Conservation (phyloP, 1,140 invertebrate species). For the Myzus persicae region DNA sequence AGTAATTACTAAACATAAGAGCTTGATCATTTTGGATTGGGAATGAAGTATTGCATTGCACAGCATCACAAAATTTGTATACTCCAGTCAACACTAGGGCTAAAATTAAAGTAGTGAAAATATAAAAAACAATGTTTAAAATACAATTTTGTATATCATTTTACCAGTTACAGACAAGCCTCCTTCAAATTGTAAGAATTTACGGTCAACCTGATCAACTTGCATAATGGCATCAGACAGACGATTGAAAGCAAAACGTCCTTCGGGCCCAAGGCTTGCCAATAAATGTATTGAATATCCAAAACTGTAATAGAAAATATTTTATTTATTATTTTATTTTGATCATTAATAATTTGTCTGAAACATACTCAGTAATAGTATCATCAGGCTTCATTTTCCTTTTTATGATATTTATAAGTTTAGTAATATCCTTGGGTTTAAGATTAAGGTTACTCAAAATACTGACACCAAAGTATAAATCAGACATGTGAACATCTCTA, state of each 20-base stretch:
- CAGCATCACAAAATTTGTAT: constrained; percentile 74
- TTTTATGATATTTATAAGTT: constrained; percentile 50
- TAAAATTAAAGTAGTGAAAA: constrained; percentile 5
- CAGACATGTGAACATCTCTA: constrained; percentile 61
- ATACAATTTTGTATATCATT: not conserved
- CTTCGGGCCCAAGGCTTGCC: constrained; percentile 71
- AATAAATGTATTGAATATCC: constrained; percentile 86
- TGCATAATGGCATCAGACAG: constrained; percentile 92
- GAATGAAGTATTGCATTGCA: constrained; percentile 77
- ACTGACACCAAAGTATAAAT: constrained; percentile 56
- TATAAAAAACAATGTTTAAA: not conserved
- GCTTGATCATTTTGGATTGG: constrained; percentile 75
- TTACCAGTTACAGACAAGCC: constrained; percentile 70
- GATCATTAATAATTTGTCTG: not conserved
- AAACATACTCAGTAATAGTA: constrained; percentile 30
- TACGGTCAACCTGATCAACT: constrained; percentile 92
- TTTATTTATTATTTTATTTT: not conserved
- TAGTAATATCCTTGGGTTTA: constrained; percentile 42
- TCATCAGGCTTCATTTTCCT: constrained; percentile 37
- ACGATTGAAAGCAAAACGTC: constrained; percentile 78
- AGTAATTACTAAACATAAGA: constrained; percentile 90
- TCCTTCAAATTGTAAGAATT: constrained; percentile 91
- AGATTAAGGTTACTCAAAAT: constrained; percentile 43
- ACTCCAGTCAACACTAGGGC: constrained; percentile 78
- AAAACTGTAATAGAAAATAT: constrained; percentile 69